Conservation (phyloP, 2,797 vertebrate species). For the Anniella stebbinsi region DNA sequence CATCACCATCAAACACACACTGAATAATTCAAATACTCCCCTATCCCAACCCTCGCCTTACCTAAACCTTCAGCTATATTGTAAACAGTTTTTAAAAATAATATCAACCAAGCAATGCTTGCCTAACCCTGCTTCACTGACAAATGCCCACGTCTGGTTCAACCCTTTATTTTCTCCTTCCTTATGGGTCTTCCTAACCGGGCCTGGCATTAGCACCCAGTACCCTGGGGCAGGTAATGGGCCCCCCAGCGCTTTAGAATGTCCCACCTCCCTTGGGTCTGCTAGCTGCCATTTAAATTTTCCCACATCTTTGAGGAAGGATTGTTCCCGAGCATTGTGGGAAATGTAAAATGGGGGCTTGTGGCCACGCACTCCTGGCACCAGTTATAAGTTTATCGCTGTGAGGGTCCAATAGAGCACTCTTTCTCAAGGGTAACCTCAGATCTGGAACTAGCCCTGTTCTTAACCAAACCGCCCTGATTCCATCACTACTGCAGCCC, state of each 20-base stretch:
- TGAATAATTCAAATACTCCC: background rate
- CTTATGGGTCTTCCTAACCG: background rate
- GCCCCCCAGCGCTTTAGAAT: background rate
- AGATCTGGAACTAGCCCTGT: background rate
- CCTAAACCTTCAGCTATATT: background rate
- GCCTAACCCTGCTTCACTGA: background rate
- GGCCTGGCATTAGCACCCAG: background rate
- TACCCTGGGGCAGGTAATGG: background rate
- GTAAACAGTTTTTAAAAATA: background rate
- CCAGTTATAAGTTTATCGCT: background rate
- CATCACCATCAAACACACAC: background rate
- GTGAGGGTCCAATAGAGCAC: too few species aligned
- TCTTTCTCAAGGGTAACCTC: background rate
- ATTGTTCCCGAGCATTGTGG: background rate
- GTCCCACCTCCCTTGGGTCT: too few species aligned
- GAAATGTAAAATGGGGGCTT: background rate
- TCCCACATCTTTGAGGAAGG: background rate
- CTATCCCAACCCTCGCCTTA: background rate
- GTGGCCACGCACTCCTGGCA: background rate
- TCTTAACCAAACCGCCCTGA: background rate
- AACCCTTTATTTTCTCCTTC: background rate
- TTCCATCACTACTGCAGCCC: background rate
- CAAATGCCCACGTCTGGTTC: background rate
- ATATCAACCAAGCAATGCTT: background rate
- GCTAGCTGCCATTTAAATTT: background rate